Evolutionary conservation across 2,888 invertebrate species (phyloP), one percentile per base, ranked within the genome.

Genomic region (Drosophila testacea): DNA sequence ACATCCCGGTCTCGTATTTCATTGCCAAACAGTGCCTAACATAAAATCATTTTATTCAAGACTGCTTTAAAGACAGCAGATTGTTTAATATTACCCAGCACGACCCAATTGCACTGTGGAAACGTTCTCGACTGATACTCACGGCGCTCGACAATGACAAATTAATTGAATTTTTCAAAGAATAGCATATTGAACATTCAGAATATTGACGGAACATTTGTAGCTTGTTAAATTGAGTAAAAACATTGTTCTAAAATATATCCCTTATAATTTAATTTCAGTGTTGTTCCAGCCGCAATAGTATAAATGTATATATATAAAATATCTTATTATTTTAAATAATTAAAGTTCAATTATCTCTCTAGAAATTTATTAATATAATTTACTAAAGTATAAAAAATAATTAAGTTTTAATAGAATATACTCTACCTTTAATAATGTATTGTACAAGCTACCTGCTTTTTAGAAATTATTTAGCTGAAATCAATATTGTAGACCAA

Each of bases 21-120:
- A 84, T 84, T 81, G 83, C 72, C 79, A 55, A 63, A 67, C 77
- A 72, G 72, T 68, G 74, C 73, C 86, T 74, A 70, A 72, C 81
- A 86, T 86, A 77, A 86, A 83, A 81, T 79, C 52, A 79, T 83
- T 86, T 83, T 72, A 86, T 86, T 83, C 57, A 67, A 69, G 73
- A 32, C 69, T 57, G 54, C 79, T 83, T 83, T 83, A 77, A 83
- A 68, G 77, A 54, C 82, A 38, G 69, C 75, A 69, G 63, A 72
- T 78, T 83, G 72, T 73, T 80, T 72, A 72, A 78, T 62, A 42
- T 60, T 51, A 46, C 56, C 61, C 22, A 22, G 22, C 22, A 22
- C 22, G 50, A 41, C 51, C 61, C 55, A 66, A 66, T 61, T 77
- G 67, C 73, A 65, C 62, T 28, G 63, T 67, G 67, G 52, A 46